Percentiles rank a stretch among this genome's conserved stretches.
Conservation (phyloP, 1,140 invertebrate species). For the Panagrolaimus sp. region DNA sequence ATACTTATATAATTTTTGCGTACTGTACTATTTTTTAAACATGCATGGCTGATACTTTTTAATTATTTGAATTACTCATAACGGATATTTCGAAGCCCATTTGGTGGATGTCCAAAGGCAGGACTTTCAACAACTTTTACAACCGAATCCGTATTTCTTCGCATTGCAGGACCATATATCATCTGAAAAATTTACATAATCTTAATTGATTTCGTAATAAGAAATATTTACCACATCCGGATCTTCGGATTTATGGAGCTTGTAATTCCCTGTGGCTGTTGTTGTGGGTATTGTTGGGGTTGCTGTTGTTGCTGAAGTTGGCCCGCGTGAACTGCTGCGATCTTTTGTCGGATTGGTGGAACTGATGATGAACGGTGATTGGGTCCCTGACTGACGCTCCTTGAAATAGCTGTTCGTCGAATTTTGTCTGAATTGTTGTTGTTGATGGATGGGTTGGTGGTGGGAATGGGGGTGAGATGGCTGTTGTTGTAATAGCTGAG, state of each 20-base stretch:
- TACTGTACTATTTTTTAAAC: too few species aligned
- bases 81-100: too few species aligned
- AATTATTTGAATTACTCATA: too few species aligned
- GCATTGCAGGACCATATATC: neutral
- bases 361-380: slow-evolving; percentile 11
- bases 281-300: neutral
- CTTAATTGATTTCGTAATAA: neutral
- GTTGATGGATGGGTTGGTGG: neutral
- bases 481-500: neutral
- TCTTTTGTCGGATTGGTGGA: slow-evolving; percentile 5
- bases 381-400: neutral
- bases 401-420: neutral
- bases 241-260: slow-evolving; percentile 12
- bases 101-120: neutral
- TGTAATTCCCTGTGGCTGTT: neutral
- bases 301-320: too few species aligned
- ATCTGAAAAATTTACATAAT: slow-evolving; percentile 4
- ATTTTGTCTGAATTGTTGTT: neutral
- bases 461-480: neutral
- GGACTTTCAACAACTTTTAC: slow-evolving; percentile 1
- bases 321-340: neutral
- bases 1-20: too few species aligned
- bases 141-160: neutral
- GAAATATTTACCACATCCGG: slow-evolving; percentile 13
- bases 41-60: too few species aligned